Evolutionary conservation across 2,888 invertebrate species (phyloP).

Genomic region (Cataglyphis cursor): DNA sequence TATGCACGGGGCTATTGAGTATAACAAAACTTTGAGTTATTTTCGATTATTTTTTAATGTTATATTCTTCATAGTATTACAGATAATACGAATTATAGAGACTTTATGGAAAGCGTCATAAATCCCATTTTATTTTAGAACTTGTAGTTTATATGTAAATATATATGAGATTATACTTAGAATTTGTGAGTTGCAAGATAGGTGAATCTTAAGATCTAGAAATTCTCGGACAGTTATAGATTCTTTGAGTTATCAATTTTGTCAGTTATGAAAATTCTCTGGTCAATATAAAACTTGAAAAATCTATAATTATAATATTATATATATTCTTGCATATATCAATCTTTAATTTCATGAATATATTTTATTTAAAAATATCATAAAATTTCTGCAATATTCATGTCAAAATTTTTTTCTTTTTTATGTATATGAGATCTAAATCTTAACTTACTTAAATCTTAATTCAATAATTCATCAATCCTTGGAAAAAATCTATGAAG

Average conservation of each 20-base stretch:
- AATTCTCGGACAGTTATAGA: not conserved
- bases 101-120: not conserved
- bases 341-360: not conserved
- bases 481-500: not conserved
- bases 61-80: not conserved
- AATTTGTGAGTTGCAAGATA: not conserved
- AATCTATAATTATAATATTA: not conserved
- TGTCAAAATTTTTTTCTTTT: not conserved
- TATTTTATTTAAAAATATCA: conserved; percentile 7
- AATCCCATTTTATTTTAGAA: not conserved
- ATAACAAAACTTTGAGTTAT: not conserved
- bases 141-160: not conserved
- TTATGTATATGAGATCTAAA: not conserved
- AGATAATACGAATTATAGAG: not conserved
- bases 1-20: not conserved
- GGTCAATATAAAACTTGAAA: not conserved
- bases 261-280: not conserved
- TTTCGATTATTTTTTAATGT: not conserved
- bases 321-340: conserved; percentile 5
- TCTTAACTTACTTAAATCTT: not conserved
- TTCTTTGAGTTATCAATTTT: not conserved
- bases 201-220: not conserved
- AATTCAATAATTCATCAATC: not conserved
- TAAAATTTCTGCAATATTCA: not conserved
- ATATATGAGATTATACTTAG: not conserved